Percentiles rank a stretch among this genome's conserved stretches.
Evolutionary conservation across 2,113 vertebrate species (phyloP).

Genomic region (Halcyon senegalensis): DNA sequence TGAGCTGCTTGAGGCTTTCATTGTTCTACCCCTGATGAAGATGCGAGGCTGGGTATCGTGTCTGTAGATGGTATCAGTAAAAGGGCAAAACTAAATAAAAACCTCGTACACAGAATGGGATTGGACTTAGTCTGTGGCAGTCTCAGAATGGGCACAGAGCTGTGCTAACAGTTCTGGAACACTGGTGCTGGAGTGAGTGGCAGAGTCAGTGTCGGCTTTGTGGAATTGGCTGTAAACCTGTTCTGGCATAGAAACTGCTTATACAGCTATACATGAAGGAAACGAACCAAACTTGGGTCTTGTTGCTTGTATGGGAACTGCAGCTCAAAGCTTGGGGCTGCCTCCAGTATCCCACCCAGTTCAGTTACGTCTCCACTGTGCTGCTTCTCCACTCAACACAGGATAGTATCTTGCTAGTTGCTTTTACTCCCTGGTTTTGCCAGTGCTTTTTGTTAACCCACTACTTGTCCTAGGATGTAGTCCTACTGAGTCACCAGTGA

Average conservation of each 20-base stretch:
- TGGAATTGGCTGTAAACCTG: conserved; percentile 77
- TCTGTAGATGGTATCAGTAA: conserved; percentile 86
- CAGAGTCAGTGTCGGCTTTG: conserved; percentile 74
- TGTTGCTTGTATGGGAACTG: conserved; percentile 73
- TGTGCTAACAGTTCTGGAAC: conserved; percentile 74
- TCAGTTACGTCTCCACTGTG: conserved; percentile 68
- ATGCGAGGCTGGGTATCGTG: conserved; percentile 87
- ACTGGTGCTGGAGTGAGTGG: conserved; percentile 74
- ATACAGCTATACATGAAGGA: conserved; percentile 76
- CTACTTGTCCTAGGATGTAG: conserved; percentile 78
- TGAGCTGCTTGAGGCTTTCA: conserved; percentile 95
- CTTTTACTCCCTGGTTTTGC: conserved; percentile 82
- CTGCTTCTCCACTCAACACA: conserved; percentile 75
- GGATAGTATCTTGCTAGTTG: conserved; percentile 80
- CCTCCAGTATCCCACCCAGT: conserved; percentile 79
- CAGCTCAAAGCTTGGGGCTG: conserved; percentile 80
- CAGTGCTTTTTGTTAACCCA: conserved; percentile 82
- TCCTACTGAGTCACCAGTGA: conserved; percentile 75
- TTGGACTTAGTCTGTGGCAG: conserved; percentile 86
- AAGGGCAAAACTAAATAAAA: conserved; percentile 90
- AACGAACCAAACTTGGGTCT: conserved; percentile 76
- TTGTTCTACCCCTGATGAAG: conserved; percentile 88
- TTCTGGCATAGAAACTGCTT: conserved; percentile 74
- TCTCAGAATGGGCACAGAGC: conserved; percentile 80
- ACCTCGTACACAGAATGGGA: conserved; percentile 87